Base-by-base conservation (phyloP, 2,113 vertebrate species). In the Bufo bufo region DNA sequence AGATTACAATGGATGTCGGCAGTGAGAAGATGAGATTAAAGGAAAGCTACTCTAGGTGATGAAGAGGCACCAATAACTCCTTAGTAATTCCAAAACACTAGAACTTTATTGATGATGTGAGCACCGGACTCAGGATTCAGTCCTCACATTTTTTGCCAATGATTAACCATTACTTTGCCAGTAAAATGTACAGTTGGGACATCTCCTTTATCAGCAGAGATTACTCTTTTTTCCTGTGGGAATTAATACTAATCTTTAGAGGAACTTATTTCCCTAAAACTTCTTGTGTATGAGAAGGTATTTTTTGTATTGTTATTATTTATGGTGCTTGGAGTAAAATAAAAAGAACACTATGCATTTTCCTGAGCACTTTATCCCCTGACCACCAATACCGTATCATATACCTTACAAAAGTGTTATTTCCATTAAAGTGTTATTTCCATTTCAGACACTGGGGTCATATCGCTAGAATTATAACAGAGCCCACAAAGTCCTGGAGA, bases 241-340 rank as follows among this genome's bases (percentile, higher is more conserved):
- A 82, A 82, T 61, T 74, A 23, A 50, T 78, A 86, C 74, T 86
- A 78, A 86, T 78, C 45, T 86, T 78, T 85, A 85, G 43, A 85
- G 84, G 54, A 65, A 78, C 47, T 66, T 86, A 33, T 66, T 66
- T 66, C 85, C 85, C 74, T 79, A 66, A 78, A 33, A 66, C 74
- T 72, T 78, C 43, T 86, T 77, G 56, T 77, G 54, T 59, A 50
- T 63, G 45, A 75, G 71, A 66, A 79, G 74, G 81, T 52, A 65
- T 66, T 49, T 83, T 66, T 83, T 83, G 47, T 78, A 66, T 86
- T 65, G 75, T 86, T 63, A 78, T 65, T 78, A 78, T 78, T 78
- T 79, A 78, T 86, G 77, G 85, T 50, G 58, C 85, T 78, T 83
- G 81, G 58, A 78, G 74, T 85, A 78, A 78, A 77, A 61, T 78